phyloP scores from a whole-genome alignment of 2,113 vertebrate species.

The Carassius auratus region DNA sequence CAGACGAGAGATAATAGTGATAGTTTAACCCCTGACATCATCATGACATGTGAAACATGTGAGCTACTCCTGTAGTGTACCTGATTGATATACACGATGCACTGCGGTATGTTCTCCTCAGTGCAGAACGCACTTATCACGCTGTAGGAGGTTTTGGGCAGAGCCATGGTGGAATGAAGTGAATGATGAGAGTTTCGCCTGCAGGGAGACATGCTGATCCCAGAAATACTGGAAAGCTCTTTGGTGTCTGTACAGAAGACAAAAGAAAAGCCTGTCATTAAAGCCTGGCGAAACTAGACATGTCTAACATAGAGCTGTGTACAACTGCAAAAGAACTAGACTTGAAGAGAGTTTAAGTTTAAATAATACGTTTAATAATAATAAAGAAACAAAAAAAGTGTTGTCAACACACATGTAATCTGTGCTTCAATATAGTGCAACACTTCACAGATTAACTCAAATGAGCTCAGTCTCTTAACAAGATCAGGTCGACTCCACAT shows the following conservation, averaged over 20 bases:
- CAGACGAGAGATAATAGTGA: background rate
- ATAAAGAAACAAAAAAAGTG: no score
- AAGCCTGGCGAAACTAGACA: background rate
- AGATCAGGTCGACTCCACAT: background rate
- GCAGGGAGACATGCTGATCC: slow-evolving; percentile 81
- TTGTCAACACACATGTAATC: no score
- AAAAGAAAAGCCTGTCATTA: slow-evolving; percentile 26
- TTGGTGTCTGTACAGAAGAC: slow-evolving; percentile 78
- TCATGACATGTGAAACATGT: no score
- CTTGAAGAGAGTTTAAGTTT: background rate
- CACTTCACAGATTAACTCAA: background rate
- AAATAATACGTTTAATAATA: background rate
- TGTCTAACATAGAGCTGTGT: background rate
- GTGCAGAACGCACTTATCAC: slow-evolving; percentile 91
- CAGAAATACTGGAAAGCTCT: slow-evolving; percentile 78
- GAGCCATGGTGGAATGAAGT: slow-evolving; percentile 75
- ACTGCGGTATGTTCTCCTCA: slow-evolving; percentile 89
- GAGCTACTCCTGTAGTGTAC: slow-evolving; percentile 62
- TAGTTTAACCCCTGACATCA: background rate
- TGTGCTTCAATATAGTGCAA: background rate
- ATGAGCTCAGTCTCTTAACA: slow-evolving; percentile 1
- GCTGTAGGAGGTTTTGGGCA: slow-evolving; percentile 79
- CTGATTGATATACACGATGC: slow-evolving; percentile 90
- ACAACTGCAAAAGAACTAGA: background rate
- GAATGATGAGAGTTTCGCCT: slow-evolving; percentile 77